These are phyloP conservation scores for Tapirus terrestris DNA, from an alignment of 2,113 vertebrate species.

Conservation along the genomic window DNA sequence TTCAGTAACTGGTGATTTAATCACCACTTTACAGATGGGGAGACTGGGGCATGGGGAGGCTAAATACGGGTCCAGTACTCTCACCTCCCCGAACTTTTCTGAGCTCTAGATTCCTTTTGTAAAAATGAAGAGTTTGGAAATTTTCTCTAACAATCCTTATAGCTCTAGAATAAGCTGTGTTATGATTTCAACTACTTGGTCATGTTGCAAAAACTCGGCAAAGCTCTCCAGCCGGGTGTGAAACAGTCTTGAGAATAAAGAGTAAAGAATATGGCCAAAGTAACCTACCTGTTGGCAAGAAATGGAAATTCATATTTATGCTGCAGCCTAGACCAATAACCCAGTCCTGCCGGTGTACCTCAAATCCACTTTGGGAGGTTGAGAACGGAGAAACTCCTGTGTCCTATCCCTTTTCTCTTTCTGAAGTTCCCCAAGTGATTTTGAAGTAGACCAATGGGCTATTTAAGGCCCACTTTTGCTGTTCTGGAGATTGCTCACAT, in stretches of 20 bases:
- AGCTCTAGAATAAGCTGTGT: background rate
- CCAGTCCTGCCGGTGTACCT: background rate
- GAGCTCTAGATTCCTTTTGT: background rate
- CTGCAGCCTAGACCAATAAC: background rate
- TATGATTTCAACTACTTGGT: background rate
- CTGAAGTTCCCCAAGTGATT: background rate
- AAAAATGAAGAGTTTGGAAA: background rate
- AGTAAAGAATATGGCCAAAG: background rate
- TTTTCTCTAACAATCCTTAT: background rate
- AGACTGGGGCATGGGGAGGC: background rate
- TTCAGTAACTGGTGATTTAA: background rate
- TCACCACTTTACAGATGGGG: background rate
- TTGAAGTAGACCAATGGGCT: background rate
- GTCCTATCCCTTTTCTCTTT: background rate
- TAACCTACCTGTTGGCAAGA: background rate
- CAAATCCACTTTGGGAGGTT: too few species aligned
- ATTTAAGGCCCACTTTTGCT: background rate
- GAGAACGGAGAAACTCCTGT: background rate
- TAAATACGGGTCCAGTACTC: background rate
- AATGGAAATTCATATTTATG: background rate
- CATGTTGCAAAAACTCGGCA: background rate
- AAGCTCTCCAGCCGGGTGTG: background rate
- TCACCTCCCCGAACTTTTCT: background rate
- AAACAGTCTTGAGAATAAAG: background rate
- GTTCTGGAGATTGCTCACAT: background rate